Percentiles rank a stretch among this genome's conserved stretches.
phyloP scores from a whole-genome alignment of 1,140 invertebrate genomes.

The Drosophila pseudoobscura region DNA sequence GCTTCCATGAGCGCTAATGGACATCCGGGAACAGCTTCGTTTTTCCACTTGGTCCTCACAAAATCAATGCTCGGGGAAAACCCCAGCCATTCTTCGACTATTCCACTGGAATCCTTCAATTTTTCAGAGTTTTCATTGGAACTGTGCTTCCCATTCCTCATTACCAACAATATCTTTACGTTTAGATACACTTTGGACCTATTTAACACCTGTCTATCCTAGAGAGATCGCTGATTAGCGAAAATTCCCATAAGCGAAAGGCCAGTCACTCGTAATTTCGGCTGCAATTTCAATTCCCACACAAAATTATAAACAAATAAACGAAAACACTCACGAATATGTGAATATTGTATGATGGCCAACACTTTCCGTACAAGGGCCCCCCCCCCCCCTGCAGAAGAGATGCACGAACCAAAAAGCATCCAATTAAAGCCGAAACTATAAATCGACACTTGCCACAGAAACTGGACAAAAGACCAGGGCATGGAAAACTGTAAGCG shows the following conservation, averaged over 20 bases:
- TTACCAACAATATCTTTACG: too few relatives aligned
- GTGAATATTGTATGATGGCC: too few relatives aligned
- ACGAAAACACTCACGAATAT: slow-evolving; percentile 30
- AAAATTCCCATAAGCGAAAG: too few relatives aligned
- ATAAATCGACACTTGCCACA: slow-evolving; percentile 53
- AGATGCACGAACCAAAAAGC: slow-evolving; percentile 41
- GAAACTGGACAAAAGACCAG: not conserved
- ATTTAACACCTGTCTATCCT: too few relatives aligned
- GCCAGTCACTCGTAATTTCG: too few relatives aligned
- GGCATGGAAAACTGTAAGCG: slow-evolving; percentile 33
- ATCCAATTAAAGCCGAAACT: slow-evolving; percentile 56
- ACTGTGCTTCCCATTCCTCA: too few relatives aligned
- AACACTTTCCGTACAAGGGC: slow-evolving; percentile 4
- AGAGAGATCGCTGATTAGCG: too few relatives aligned
- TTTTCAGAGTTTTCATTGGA: too few relatives aligned
- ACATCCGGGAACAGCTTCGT: slow-evolving; percentile 8
- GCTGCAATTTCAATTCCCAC: slow-evolving; percentile 21
- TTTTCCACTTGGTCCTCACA: slow-evolving; percentile 3
- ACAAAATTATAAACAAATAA: slow-evolving; percentile 43
- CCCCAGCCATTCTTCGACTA: too few relatives aligned
- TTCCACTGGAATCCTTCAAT: too few relatives aligned
- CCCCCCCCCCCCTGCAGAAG: not conserved
- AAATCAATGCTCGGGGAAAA: too few relatives aligned
- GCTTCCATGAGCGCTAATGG: slow-evolving; percentile 21
- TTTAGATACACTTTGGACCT: too few relatives aligned